Evolutionary conservation across 2,888 invertebrate species (phyloP).

Genomic region (Pseudococcus jackbeardsleyi): DNA sequence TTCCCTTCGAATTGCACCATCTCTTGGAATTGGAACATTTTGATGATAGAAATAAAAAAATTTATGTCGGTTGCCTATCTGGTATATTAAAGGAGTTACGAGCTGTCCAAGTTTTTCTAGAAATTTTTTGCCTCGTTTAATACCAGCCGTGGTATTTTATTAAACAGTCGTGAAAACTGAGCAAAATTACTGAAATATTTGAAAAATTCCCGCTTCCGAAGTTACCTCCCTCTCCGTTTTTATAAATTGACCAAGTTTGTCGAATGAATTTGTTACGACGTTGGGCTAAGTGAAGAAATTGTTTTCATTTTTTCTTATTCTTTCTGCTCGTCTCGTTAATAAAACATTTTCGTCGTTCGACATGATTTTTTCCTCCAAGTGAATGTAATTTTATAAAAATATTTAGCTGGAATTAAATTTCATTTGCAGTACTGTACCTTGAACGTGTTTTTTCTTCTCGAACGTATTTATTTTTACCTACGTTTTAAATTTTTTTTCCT

Average conservation of each 20-base stretch:
- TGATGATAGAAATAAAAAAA: slow-evolving; percentile 30
- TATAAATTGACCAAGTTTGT: slow-evolving; percentile 27
- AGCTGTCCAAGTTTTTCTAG: slow-evolving; percentile 14
- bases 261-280: not conserved
- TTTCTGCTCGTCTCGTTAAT: not conserved
- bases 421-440: not conserved
- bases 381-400: slow-evolving; percentile 44
- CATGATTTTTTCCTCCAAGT: not conserved
- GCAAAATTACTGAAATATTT: slow-evolving; percentile 35
- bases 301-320: not conserved
- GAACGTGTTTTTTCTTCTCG: not conserved
- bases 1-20: not conserved
- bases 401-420: slow-evolving; percentile 41
- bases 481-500: slow-evolving; percentile 5
- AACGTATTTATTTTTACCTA: slow-evolving; percentile 20
- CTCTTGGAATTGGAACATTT: not conserved
- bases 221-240: not conserved
- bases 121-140: not conserved
- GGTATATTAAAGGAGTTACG: slow-evolving; percentile 21
- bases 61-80: slow-evolving; percentile 13
- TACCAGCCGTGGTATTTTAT: not conserved
- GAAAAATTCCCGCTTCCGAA: slow-evolving; percentile 10
- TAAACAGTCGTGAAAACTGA: slow-evolving; percentile 21
- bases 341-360: slow-evolving; percentile 14
- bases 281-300: not conserved